A percentile compares a stretch with the other conserved stretches of the same genome.
Conservation (phyloP, 2,797 vertebrate genomes). For the Cryptoprocta ferox region DNA sequence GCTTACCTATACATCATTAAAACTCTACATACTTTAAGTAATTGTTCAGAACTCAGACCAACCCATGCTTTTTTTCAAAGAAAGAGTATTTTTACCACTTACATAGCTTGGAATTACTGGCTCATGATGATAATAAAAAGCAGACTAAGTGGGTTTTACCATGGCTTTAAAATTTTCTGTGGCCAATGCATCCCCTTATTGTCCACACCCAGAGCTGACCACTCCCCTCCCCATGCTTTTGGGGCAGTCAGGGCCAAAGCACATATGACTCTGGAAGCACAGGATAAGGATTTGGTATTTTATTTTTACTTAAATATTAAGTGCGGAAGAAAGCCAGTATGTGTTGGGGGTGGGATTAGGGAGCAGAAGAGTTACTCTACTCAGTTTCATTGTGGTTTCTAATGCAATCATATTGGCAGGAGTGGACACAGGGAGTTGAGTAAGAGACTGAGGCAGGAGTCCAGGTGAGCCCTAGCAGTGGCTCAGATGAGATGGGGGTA, state of each 20-base stretch:
- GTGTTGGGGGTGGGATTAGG: not conserved
- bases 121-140: not conserved
- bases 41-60: not conserved
- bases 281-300: not conserved
- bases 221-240: not conserved
- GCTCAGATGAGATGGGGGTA: not conserved
- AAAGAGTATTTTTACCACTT: not conserved
- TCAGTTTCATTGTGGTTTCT: not conserved
- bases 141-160: not conserved
- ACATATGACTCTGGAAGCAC: not conserved
- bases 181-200: not conserved
- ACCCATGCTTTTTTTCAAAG: not conserved
- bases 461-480: not conserved
- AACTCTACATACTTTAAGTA: not conserved
- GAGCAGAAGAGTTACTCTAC: not conserved
- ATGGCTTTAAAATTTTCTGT: not conserved
- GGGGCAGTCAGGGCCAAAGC: not conserved
- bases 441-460: not conserved
- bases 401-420: not conserved
- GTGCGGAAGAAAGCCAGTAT: not conserved
- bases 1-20: not conserved
- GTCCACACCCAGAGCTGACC: not conserved
- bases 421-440: not conserved
- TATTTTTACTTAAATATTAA: slow-evolving; percentile 27
- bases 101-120: not conserved